phyloP scores from a whole-genome alignment of 2,113 vertebrate species.

The Lates calcarifer region DNA sequence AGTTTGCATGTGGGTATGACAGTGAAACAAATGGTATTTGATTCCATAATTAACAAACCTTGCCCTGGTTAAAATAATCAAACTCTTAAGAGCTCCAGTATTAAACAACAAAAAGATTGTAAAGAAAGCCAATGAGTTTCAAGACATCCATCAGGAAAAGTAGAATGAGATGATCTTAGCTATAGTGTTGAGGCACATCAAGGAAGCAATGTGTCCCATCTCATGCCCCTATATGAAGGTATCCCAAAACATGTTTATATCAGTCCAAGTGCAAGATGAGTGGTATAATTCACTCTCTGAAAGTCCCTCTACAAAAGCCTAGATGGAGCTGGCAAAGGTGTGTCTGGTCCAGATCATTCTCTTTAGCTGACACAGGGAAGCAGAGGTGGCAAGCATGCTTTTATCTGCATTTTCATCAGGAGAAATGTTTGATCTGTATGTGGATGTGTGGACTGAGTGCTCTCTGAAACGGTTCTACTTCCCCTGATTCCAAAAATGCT shows the following conservation, averaged over 20 bases:
- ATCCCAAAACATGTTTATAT: slow-evolving; percentile 44
- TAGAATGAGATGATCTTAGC: slow-evolving; percentile 59
- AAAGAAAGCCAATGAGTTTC: slow-evolving; percentile 50
- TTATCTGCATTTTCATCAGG: slow-evolving; percentile 29
- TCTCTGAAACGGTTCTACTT: slow-evolving; percentile 42
- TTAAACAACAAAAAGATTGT: slow-evolving; percentile 45
- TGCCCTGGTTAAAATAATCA: slow-evolving; percentile 54
- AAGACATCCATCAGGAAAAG: slow-evolving; percentile 38
- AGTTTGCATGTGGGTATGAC: slow-evolving; percentile 50
- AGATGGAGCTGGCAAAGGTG: slow-evolving; percentile 37
- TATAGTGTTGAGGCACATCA: slow-evolving; percentile 53
- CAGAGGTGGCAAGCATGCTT: slow-evolving; percentile 39
- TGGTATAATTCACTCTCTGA: neutral
- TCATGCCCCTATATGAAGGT: slow-evolving; percentile 52
- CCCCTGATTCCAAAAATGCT: slow-evolving; percentile 42
- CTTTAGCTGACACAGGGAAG: slow-evolving; percentile 20
- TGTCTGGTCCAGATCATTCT: slow-evolving; percentile 36
- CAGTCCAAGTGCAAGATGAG: slow-evolving; percentile 29
- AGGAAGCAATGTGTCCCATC: slow-evolving; percentile 29
- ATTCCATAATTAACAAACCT: slow-evolving; percentile 63
- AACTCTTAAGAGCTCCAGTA: slow-evolving; percentile 55
- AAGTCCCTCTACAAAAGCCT: slow-evolving; percentile 32
- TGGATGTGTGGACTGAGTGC: slow-evolving; percentile 43
- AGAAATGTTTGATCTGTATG: slow-evolving; percentile 6
- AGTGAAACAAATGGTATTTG: slow-evolving; percentile 34